phyloP scores from a whole-genome alignment of 2,113 vertebrate genomes.

The Megalops atlanticus region DNA sequence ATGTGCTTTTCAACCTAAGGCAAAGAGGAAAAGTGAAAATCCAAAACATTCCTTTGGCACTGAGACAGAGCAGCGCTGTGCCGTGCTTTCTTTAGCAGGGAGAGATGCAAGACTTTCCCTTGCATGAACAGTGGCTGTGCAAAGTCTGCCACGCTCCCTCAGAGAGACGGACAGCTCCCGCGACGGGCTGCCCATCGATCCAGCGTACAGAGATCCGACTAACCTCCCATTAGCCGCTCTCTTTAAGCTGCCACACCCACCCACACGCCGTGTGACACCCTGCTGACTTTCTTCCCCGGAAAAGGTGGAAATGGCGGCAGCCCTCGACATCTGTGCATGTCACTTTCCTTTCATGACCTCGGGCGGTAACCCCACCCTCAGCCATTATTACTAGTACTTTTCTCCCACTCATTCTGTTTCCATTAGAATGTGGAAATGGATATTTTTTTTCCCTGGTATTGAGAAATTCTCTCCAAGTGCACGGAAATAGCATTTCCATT shows the following conservation, averaged over 20 bases:
- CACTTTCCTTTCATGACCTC: too few species aligned
- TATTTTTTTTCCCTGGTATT: neutral
- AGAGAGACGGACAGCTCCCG: neutral
- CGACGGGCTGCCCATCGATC: neutral
- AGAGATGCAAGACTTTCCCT: neutral
- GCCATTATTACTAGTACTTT: neutral
- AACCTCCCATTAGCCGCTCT: neutral
- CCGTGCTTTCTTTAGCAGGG: neutral
- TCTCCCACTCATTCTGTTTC: neutral
- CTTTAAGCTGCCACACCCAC: neutral
- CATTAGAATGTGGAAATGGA: neutral
- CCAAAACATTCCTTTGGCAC: neutral
- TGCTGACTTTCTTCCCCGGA: too few species aligned
- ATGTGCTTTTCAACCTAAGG: too few species aligned
- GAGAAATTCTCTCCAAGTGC: neutral
- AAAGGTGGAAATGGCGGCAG: too few species aligned
- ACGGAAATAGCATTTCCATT: slow-evolving; percentile 9
- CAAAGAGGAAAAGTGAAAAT: neutral
- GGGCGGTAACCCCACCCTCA: too few species aligned
- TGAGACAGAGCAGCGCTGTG: neutral
- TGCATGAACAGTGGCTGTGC: neutral
- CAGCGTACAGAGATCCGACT: neutral
- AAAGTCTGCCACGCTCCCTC: neutral
- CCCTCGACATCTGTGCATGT: too few species aligned
- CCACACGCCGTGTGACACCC: too few species aligned